phyloP scores from a whole-genome alignment of 2,888 invertebrate genomes.

The Taenaris catops region DNA sequence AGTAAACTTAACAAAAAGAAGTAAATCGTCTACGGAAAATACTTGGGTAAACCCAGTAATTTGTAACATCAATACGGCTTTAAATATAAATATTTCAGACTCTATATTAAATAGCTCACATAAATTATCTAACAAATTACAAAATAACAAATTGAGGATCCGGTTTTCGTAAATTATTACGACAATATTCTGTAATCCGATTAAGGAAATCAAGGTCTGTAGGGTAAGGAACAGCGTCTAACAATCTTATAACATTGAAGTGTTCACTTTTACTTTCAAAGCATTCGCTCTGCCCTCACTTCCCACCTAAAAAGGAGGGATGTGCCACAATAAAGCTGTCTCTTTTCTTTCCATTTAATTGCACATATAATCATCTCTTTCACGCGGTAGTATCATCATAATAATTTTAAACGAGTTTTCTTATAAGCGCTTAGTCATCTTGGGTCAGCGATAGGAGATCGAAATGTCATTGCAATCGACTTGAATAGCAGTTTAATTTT shows the following conservation, averaged over 20 bases:
- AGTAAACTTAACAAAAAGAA: no score
- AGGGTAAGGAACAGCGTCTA: slow-evolving; percentile 24
- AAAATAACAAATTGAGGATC: slow-evolving; percentile 9
- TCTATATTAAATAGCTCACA: slow-evolving; percentile 4
- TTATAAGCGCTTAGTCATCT: slow-evolving; percentile 59
- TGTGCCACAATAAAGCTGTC: slow-evolving; percentile 29
- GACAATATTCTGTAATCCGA: slow-evolving; percentile 19
- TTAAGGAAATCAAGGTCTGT: slow-evolving; percentile 40
- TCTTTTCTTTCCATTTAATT: slow-evolving; percentile 33
- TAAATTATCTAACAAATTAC: slow-evolving; percentile 7
- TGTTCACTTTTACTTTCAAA: slow-evolving; percentile 66
- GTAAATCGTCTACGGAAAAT: no score
- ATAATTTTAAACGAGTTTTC: slow-evolving; percentile 55
- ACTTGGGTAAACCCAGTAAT: not conserved
- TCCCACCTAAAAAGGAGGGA: slow-evolving; percentile 52
- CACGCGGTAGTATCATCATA: slow-evolving; percentile 31
- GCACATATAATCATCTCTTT: slow-evolving; percentile 33
- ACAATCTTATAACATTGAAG: slow-evolving; percentile 36
- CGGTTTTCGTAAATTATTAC: slow-evolving; percentile 15
- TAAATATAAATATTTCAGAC: slow-evolving; percentile 1
- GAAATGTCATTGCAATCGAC: slow-evolving; percentile 57
- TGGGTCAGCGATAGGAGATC: slow-evolving; percentile 55
- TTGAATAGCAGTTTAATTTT: slow-evolving; percentile 34
- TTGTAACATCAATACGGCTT: not conserved
- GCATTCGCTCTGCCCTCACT: slow-evolving; percentile 35